phyloP scores from a whole-genome alignment of 2,888 invertebrate species.

The Callimorpha dominula region DNA sequence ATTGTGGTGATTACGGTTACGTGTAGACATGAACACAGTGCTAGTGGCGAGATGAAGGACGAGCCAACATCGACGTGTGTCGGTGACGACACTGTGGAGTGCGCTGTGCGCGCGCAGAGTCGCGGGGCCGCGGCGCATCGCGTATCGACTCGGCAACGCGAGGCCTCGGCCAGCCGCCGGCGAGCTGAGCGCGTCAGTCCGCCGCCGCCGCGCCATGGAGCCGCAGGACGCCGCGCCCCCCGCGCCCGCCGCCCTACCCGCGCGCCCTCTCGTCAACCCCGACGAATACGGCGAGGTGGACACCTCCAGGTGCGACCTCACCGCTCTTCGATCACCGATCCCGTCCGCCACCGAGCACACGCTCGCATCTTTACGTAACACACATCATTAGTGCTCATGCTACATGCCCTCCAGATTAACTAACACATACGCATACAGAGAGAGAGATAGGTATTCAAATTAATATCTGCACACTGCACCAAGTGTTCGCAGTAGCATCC shows the following conservation, averaged over 20 bases:
- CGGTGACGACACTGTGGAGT: background rate
- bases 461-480: background rate
- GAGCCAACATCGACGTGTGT: background rate
- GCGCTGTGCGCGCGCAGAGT: constrained; percentile 4
- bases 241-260: constrained; percentile 55
- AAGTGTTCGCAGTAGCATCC: background rate
- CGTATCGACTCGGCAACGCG: constrained; percentile 20
- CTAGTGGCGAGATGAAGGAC: background rate
- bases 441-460: background rate
- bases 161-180: constrained; percentile 24
- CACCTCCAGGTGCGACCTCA: constrained; percentile 88
- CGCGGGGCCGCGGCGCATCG: constrained; percentile 11
- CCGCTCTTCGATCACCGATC: constrained; percentile 4
- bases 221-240: constrained; percentile 54
- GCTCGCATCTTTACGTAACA: background rate
- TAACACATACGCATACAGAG: background rate
- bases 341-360: background rate
- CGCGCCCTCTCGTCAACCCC: constrained; percentile 93
- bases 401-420: background rate
- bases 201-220: constrained; percentile 67
- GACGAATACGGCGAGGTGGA: constrained; percentile 95
- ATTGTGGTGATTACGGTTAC: too few relatives aligned
- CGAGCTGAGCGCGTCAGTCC: constrained; percentile 35
- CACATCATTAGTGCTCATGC: background rate
- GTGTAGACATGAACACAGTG: too few relatives aligned